Base-by-base conservation (phyloP, 2,113 vertebrate species). In the Ifrita kowaldi region DNA sequence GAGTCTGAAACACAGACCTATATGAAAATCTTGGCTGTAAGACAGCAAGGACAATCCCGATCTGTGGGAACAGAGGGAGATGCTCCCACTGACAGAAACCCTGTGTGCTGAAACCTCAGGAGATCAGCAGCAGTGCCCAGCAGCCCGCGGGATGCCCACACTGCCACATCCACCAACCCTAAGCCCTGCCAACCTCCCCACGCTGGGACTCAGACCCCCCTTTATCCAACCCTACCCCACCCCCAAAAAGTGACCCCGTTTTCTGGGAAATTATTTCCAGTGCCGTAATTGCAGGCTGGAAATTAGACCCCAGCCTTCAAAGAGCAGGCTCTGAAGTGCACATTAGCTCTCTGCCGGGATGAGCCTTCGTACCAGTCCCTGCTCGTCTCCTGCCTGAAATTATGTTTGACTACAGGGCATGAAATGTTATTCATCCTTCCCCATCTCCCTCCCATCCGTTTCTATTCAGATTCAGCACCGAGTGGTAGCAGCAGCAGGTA, bases 261-360 rank as follows among this genome's bases (percentile, higher is more conserved):
- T 95, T 57, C 73, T 64, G 69, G 69, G 75, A 64, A 63, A 88
- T 88, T 12, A 64, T 93, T 97, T 90, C 95, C 87, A 94, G 89
- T 21, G 50, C 80, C 59, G 33, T 97, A 96, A 97, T 96, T 96
- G 92, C 82, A 53, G 83, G 53, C 78, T 96, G 93, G 77, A 97
- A 97, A 97, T 96, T 93, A 97, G 96, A 96, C 32, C 87, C 84
- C 71, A 24, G 90, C 67, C 95, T 97, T 97, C 96, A 97, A 97
- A 97, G 97, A 93, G 88, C 35, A 7, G 70, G 84, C 86, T 97
- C 95, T 74, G 93, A 94, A 95, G 93, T 46, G 63, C 86, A 74
- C 91, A 92, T 97, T 94, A 96, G 73, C 93, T 68, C 23, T 95
- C 77, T 94, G 88, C 95, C 20, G 16, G 94, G 94, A 84, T 73